Base-by-base conservation (phyloP, 2,888 invertebrate genomes). In the Siphlonurus alternatus region DNA sequence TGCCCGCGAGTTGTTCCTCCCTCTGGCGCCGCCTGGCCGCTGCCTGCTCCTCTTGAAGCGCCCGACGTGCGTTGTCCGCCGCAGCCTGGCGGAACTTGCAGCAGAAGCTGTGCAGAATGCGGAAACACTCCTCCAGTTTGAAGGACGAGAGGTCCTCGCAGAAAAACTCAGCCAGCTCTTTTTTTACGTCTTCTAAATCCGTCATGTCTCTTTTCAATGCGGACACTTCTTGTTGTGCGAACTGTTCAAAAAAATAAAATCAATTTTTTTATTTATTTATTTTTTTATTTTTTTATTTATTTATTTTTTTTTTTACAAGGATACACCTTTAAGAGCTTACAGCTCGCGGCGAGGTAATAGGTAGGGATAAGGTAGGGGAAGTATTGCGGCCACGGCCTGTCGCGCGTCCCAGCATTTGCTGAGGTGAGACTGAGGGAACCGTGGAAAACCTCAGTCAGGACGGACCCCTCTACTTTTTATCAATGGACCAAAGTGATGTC, bases 91-190 rank as follows among this genome's bases (percentile, higher is more conserved):
- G 85, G 77, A 93, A 93, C 76, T 90, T 89, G 67, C 84, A 83
- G 74, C 93, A 93, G 79, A 97, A 96, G 60, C 83, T 84, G 71
- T 89, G 88, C 73, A 97, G 86, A 68, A 91, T 88, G 76, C 88
- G 87, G 72, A 94, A 92, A 72, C 95, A 95, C 74, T 97, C 96
- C 74, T 97, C 95, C 54, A 97, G 79, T 74, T 93, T 93, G 74
- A 97, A 97, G 19, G 60, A 61, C n/a, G 23, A 22, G 7, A 86
- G 82, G 72, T 96, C 95, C 75, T 97, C 97, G 75, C 96, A 97
- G 77, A 97, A 95, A 78, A 95, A 96, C 63, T 91, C 89, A 0
- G 93, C 86, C 53, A 97, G 78, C 67, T 90, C 87, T 68, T 83
- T 83, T 25, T 93, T 82, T 66, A 92, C 83, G 20, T 81, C 80